Conservation (phyloP, 2,888 invertebrate genomes). For the Drosophila trichaetosa region DNA sequence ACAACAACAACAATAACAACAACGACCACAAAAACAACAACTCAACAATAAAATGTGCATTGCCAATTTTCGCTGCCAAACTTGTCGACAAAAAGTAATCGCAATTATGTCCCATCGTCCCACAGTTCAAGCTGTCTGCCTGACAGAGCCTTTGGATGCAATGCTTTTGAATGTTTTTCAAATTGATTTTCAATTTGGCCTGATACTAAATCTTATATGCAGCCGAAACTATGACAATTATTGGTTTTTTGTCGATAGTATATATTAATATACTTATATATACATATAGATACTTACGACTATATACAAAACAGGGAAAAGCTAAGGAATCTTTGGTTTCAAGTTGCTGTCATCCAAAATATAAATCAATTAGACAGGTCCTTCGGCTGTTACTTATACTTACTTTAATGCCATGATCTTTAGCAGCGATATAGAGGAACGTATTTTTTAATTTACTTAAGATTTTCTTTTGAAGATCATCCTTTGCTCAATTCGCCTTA, state of each 20-base stretch:
- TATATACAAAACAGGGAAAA: not conserved
- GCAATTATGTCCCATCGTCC: constrained; percentile 15
- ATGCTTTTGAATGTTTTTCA: not conserved
- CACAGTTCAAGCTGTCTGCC: not conserved
- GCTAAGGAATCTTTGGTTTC: not conserved
- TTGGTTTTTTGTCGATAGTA: not conserved
- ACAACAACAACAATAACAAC: constrained; percentile 3
- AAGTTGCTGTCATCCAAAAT: not conserved
- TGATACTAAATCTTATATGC: not conserved
- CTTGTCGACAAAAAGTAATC: constrained; percentile 26
- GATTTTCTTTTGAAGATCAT: not conserved
- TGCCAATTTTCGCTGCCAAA: constrained; percentile 57
- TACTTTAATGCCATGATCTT: not conserved
- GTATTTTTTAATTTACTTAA: not conserved
- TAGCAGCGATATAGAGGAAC: not conserved
- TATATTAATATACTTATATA: not conserved
- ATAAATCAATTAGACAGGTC: not conserved
- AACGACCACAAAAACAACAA: constrained; percentile 4
- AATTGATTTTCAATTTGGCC: not conserved
- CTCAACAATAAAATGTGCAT: constrained; percentile 10
- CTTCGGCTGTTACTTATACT: too few species aligned
- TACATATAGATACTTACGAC: not conserved
- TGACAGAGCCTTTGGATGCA: not conserved
- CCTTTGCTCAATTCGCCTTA: not conserved
- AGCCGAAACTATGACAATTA: too few species aligned